phyloP scores from a whole-genome alignment of 2,113 vertebrate genomes.

The Hippocampus comes region DNA sequence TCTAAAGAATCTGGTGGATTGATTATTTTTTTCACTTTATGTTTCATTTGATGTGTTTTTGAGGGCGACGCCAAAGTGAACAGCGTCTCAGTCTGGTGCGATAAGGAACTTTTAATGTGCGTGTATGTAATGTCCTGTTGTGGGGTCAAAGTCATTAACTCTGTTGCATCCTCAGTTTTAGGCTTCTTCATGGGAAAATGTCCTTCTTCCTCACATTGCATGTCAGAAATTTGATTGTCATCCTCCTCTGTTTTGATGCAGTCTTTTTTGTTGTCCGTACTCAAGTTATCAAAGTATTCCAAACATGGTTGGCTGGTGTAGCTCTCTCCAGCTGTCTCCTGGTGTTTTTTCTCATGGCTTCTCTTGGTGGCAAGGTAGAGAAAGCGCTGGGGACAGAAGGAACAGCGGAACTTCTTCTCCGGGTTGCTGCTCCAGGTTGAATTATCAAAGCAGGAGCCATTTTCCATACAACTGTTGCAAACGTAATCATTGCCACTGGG shows the following conservation, averaged over 20 bases:
- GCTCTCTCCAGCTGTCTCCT: constrained; percentile 76
- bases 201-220: constrained; percentile 49
- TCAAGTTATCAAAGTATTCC: constrained; percentile 80
- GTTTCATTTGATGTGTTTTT: constrained; percentile 43
- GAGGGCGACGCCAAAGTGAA: constrained; percentile 25
- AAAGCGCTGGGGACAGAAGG: constrained; percentile 94
- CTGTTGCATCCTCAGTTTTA: constrained; percentile 53
- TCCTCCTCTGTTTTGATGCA: constrained; percentile 72
- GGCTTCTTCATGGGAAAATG: constrained; percentile 40
- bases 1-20: constrained; percentile 38
- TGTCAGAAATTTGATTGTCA: constrained; percentile 31
- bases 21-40: constrained; percentile 58
- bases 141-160: constrained; percentile 42
- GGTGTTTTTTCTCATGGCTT: constrained; percentile 92
- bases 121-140: constrained; percentile 52
- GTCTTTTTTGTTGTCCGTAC: constrained; percentile 46
- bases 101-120: constrained; percentile 44
- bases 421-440: constrained; percentile 82
- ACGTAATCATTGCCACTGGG: constrained; percentile 81
- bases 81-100: constrained; percentile 36
- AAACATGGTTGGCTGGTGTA: constrained; percentile 81
- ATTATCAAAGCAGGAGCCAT: constrained; percentile 84
- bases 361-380: constrained; percentile 93
- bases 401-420: constrained; percentile 91
- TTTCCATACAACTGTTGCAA: constrained; percentile 89